These are phyloP conservation scores for Ormia ochracea DNA, from an alignment of 2,888 invertebrate species.

Conservation along the genomic window DNA sequence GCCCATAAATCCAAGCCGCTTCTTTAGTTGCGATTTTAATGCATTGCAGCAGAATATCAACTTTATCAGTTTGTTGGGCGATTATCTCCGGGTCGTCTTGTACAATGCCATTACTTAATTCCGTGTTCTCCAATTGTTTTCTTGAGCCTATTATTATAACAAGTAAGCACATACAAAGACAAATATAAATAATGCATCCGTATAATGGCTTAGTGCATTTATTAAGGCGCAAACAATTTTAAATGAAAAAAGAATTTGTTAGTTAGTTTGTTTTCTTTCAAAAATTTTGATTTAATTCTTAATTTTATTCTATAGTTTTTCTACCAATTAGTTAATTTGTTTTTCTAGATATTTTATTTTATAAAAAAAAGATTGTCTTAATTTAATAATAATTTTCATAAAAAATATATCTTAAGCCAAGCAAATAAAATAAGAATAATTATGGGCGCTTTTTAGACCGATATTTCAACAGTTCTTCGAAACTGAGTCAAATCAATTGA, in stretches of 20 bases:
- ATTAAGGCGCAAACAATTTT: background rate
- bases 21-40: constrained; percentile 82
- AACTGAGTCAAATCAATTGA: too few relatives aligned
- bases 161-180: constrained; percentile 1
- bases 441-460: too few relatives aligned
- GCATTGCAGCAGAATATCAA: constrained; percentile 87
- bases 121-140: constrained; percentile 78
- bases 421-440: too few relatives aligned
- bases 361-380: too few relatives aligned
- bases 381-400: too few relatives aligned
- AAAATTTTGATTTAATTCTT: background rate
- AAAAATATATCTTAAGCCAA: too few relatives aligned
- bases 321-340: too few relatives aligned
- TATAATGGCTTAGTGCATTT: background rate
- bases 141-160: constrained; percentile 76
- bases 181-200: constrained; percentile 7
- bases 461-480: too few relatives aligned
- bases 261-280: background rate
- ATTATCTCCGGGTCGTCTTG: constrained; percentile 85
- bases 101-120: constrained; percentile 77
- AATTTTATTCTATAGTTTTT: too few relatives aligned
- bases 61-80: constrained; percentile 87
- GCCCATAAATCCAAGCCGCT: constrained; percentile 82
- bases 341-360: too few relatives aligned
- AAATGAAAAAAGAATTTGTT: background rate